Conservation (phyloP, 2,113 vertebrate genomes). For the Dipodomys stephensi region DNA sequence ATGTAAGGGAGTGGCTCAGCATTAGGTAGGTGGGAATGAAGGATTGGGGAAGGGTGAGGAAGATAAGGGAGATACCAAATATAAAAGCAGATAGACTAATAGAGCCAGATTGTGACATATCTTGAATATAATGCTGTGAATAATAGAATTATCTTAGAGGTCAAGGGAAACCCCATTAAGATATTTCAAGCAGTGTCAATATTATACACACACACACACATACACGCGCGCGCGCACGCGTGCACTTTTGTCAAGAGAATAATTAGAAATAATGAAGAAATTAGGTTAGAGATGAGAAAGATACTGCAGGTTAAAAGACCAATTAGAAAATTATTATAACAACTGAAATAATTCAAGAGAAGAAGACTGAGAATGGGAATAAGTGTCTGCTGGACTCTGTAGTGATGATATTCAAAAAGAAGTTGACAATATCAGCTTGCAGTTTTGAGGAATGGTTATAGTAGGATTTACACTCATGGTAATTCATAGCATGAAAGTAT, state of each 20-base stretch:
- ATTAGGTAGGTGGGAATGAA: neutral
- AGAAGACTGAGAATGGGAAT: neutral
- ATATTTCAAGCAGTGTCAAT: constrained; percentile 19
- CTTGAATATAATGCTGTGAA: neutral
- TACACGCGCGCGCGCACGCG: neutral
- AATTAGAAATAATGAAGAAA: neutral
- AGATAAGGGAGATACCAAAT: neutral
- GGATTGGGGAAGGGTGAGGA: neutral
- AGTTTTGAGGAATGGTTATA: neutral
- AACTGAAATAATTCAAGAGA: constrained; percentile 9
- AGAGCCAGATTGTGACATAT: neutral
- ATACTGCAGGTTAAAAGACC: neutral
- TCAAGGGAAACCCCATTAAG: neutral
- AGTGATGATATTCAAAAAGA: constrained; percentile 9
- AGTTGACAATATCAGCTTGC: neutral
- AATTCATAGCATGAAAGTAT: neutral
- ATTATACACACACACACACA: neutral
- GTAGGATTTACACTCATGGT: neutral
- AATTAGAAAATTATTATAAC: constrained; percentile 24
- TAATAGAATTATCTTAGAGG: constrained; percentile 6
- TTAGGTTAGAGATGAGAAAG: constrained; percentile 3
- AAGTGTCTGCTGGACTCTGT: neutral
- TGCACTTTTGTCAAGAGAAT: constrained; percentile 10
- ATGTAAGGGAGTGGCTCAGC: neutral
- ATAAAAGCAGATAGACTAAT: constrained; percentile 46